Base-by-base conservation (phyloP, 1,140 invertebrate genomes). In the Conus ventricosus region DNA sequence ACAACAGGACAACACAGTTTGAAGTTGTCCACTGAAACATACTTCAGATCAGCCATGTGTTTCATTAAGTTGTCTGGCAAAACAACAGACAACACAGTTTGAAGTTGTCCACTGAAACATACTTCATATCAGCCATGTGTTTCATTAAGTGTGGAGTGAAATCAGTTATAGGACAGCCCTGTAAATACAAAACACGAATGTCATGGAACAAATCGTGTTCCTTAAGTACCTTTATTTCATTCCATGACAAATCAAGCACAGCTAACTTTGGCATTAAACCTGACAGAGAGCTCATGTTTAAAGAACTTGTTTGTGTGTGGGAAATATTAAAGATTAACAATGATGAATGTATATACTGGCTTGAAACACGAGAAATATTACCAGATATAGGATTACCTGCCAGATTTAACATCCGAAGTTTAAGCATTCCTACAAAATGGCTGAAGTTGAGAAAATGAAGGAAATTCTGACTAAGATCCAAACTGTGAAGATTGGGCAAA, bases 401-500 rank as follows among this genome's bases (percentile, higher is more conserved):
- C 0, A 84, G 55, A n/a, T 63, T 57, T 13, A 84, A 60, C 10
- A 4, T 60, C 11, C n/a, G 55, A 20, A 84, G 83, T 25, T 84
- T 55, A 5, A 20, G 20, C 54, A 84, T 4, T 20, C 23, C 11
- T n/a, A n/a, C 53, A 11, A 84, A 27, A 55, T 84, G n/a, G 20
- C 0, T 27, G 54, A 20, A 55, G 13, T 20, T 60, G 53, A 84
- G 23, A 57, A 11, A 54, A 7, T 0, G 53, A 15, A 84, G 10
- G 17, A 25, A 13, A 84, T 89, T 89, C n/a, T 27, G 6, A 15
- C 84, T 89, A 15, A 81, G 53, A 63, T 89, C 85, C 7, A 89
- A 78, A 60, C 54, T 87, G 63, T 80, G 76, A n/a, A 89, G 67
- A 76, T 89, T 89, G 23, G 85, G 51, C 7, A 80, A 87, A 20